A percentile compares a stretch with the other conserved stretches of the same genome.
Evolutionary conservation across 2,113 vertebrate genomes (phyloP).

Genomic region (Peromyscus maniculatus): DNA sequence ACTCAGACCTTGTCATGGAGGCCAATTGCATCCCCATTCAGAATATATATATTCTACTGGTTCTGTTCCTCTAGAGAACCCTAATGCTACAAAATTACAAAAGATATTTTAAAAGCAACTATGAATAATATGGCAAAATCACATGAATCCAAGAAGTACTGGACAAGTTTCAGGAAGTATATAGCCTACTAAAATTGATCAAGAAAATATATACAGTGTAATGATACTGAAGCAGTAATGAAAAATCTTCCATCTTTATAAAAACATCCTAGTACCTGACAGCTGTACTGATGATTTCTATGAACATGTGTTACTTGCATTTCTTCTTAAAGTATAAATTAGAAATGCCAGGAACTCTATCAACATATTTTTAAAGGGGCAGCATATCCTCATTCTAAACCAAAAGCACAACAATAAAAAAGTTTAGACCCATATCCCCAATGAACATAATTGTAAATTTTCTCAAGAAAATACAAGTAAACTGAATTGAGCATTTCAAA

Average conservation of each 20-base stretch:
- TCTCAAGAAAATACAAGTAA: neutral
- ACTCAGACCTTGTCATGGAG: neutral
- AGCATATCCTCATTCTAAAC: neutral
- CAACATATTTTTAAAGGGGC: neutral
- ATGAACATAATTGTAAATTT: neutral
- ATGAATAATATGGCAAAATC: neutral
- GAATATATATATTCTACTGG: neutral
- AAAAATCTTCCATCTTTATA: neutral
- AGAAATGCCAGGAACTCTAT: neutral
- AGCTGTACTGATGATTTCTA: neutral
- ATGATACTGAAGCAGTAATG: too few relatives aligned
- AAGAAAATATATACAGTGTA: neutral
- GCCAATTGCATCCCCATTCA: neutral
- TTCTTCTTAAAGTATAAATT: neutral
- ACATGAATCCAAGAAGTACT: neutral
- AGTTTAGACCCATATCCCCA: neutral
- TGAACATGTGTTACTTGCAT: neutral
- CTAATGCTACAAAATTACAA: neutral
- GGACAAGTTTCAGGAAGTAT: neutral
- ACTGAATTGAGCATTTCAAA: neutral
- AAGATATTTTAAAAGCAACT: neutral
- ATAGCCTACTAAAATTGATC: neutral
- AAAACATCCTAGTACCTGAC: neutral
- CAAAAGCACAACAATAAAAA: neutral
- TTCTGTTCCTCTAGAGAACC: neutral